Conservation (phyloP, 2,113 vertebrate genomes). For the Procapra przewalskii region DNA sequence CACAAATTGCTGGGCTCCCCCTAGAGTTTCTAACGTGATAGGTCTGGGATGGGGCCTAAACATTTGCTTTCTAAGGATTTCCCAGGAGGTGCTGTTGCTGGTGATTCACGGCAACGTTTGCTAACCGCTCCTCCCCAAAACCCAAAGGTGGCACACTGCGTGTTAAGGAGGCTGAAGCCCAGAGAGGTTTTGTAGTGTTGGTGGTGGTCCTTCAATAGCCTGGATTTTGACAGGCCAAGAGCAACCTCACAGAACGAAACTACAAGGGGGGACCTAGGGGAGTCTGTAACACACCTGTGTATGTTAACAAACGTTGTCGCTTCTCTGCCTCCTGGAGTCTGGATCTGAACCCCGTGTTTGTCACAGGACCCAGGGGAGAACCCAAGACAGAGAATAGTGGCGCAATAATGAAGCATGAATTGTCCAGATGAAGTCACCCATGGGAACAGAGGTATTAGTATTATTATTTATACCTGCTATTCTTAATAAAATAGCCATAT, state of each 20-base stretch:
- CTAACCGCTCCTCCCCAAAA: not conserved
- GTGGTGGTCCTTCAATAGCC: not conserved
- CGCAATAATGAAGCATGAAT: slow-evolving; percentile 60
- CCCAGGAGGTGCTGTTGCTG: not conserved
- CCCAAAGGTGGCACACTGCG: not conserved
- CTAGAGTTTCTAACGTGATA: not conserved
- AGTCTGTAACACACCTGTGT: not conserved
- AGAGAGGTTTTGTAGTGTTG: not conserved
- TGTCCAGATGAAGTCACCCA: slow-evolving; percentile 57
- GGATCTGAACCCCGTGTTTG: slow-evolving; percentile 57
- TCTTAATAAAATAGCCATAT: not conserved
- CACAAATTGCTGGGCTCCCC: not conserved
- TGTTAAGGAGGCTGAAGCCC: not conserved
- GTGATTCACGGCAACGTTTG: not conserved
- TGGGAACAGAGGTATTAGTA: slow-evolving; percentile 62
- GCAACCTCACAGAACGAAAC: not conserved
- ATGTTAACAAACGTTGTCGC: not conserved
- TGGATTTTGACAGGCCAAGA: not conserved
- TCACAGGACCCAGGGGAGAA: slow-evolving; percentile 57
- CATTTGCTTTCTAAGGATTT: not conserved
- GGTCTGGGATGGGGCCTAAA: no score
- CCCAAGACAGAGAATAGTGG: slow-evolving; percentile 54
- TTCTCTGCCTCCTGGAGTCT: not conserved
- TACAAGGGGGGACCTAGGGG: not conserved
- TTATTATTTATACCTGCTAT: slow-evolving; percentile 13